Base-by-base conservation (phyloP, 2,888 invertebrate species). In the Folsomia manolachei region DNA sequence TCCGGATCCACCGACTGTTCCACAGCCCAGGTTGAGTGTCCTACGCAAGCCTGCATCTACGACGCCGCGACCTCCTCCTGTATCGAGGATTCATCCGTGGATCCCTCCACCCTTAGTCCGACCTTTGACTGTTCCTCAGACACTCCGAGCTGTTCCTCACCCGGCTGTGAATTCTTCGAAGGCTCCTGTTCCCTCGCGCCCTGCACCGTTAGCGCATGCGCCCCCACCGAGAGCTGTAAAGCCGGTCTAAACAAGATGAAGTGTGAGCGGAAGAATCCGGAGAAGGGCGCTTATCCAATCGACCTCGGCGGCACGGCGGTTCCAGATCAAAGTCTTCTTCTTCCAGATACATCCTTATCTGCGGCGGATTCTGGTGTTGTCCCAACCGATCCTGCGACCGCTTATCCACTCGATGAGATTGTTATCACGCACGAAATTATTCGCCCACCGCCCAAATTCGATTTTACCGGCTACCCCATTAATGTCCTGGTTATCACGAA, bases 401-500 rank as follows among this genome's bases (percentile, higher is more conserved):
- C 4, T 39, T 39, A 39, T 39, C 39, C 39, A 39, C 39, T 39
- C 4, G 14, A 39, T n/a, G 60, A 21, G n/a, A 60, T 19, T n/a
- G 60, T 60, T 60, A 7, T 21, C 19, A 25, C 23, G 4, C 62
- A 62, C 7, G 67, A 67, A 60, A 23, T 21, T 11, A 23, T 67
- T 26, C 56, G 19, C 11, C 56, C 67, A n/a, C 1, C 4, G n/a
- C 1, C 1, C 4, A n/a, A 9, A 4, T 67, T 56, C 24, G n/a
- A 56, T 26, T 67, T 67, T 24, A 27, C 1, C n/a, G 67, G 56
- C 19, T 67, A 25, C 21, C 67, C 67, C 1, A 24, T 26, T 7
- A 67, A 67, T 39, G 51, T 67, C n/a, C n/a, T 67, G 26, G 56
- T 56, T 14, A 56, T 67, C 18, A 67, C 67, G 7, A 27, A 23